These are phyloP conservation scores for Diaphora mendica DNA, from an alignment of 2,888 invertebrate species.

Conservation along the genomic window DNA sequence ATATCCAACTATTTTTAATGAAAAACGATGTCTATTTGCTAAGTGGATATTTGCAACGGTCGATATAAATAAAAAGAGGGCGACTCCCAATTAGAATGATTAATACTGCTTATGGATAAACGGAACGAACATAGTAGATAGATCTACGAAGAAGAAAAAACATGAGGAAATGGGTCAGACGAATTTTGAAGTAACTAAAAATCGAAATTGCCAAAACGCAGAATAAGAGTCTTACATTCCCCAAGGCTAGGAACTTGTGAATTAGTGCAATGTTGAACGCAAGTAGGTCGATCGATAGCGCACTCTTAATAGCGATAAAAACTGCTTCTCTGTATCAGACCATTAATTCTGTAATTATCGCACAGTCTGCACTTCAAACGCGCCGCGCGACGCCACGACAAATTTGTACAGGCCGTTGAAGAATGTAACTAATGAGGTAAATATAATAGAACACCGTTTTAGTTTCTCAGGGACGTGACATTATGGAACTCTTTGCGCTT, in stretches of 20 bases:
- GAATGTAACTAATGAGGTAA: conserved; percentile 55
- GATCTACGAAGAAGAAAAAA: not conserved
- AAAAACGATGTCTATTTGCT: conserved; percentile 47
- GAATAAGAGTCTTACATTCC: conserved; percentile 18
- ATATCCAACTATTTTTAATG: conserved; percentile 49
- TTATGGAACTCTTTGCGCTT: conserved; percentile 26
- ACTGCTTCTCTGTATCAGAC: conserved; percentile 69
- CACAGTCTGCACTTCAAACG: conserved; percentile 72
- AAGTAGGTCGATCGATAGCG: conserved; percentile 71
- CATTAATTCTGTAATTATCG: conserved; percentile 79
- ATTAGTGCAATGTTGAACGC: conserved; percentile 54
- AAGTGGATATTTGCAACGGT: conserved; percentile 45
- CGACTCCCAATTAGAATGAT: conserved; percentile 48
- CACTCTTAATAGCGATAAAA: conserved; percentile 77
- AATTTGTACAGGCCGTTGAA: conserved; percentile 58
- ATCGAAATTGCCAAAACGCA: conserved; percentile 53
- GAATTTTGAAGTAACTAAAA: conserved; percentile 35
- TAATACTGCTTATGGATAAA: conserved; percentile 44
- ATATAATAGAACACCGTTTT: conserved; percentile 41
- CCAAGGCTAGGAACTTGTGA: conserved; percentile 72
- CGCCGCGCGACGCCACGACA: conserved; percentile 62
- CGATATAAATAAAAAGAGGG: conserved; percentile 44
- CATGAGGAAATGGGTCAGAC: not conserved
- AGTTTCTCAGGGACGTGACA: conserved; percentile 21
- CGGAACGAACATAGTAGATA: conserved; percentile 21